Percentiles rank a stretch among this genome's conserved stretches.
phyloP scores from a whole-genome alignment of 2,113 vertebrate species.

The Synchiropus splendidus region DNA sequence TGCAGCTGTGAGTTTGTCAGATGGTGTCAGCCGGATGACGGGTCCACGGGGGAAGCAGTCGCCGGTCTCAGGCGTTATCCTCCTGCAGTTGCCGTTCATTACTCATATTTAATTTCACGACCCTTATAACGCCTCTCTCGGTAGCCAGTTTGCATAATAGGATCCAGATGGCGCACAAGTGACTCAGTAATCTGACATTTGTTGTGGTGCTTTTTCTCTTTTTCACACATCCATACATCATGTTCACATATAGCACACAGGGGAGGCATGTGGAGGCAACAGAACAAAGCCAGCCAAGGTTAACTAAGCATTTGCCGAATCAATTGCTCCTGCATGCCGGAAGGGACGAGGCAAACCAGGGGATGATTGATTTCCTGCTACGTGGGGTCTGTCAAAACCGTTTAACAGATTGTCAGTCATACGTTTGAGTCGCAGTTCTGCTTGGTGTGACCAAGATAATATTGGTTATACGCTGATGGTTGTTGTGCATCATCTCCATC shows the following conservation, averaged over 20 bases:
- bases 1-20: conserved; percentile 32
- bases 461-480: no score
- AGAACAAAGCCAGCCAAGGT: conserved; percentile 28
- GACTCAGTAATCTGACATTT: conserved; percentile 70
- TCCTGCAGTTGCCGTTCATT: conserved; percentile 20
- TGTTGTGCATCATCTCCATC: no score
- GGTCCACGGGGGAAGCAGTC: conserved; percentile 3
- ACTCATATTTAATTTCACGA: conserved; percentile 31
- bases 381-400: conserved; percentile 14
- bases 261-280: conserved; percentile 10
- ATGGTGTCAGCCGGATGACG: conserved; percentile 27
- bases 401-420: conserved; percentile 1
- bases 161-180: conserved; percentile 63
- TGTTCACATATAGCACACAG: conserved; percentile 19
- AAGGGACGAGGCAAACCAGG: conserved; percentile 13
- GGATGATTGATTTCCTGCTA: conserved; percentile 15
- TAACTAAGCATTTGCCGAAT: conserved; percentile 26
- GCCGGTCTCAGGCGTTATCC: conserved; percentile 3
- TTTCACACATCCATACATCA: conserved; percentile 32
- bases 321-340: conserved; percentile 1
- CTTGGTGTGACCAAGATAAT: no score
- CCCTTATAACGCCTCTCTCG: conserved; percentile 27
- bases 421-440: no score
- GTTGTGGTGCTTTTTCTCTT: conserved; percentile 54
- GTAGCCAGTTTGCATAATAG: conserved; percentile 52